Evolutionary conservation across 2,113 vertebrate genomes (phyloP).

Genomic region (Crotalus horridus): DNA sequence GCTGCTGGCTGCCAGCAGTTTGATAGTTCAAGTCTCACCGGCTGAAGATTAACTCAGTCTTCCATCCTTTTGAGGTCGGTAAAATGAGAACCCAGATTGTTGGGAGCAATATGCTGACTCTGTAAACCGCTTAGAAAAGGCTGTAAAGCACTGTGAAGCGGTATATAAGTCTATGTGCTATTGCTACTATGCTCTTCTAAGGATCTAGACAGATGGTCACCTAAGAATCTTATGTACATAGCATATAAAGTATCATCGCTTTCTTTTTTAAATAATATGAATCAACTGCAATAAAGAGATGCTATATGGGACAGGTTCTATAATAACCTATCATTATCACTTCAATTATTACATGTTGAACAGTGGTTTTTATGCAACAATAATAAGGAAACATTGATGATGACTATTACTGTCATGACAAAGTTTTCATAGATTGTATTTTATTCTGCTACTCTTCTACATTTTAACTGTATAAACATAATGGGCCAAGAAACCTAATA

Average conservation of each 20-base stretch:
- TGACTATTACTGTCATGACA: neutral
- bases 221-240: neutral
- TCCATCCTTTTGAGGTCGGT: too few relatives aligned
- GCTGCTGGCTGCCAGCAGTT: too few relatives aligned
- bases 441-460: neutral
- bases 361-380: neutral
- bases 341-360: neutral
- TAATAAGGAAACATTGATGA: neutral
- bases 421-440: neutral
- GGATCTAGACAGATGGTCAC: neutral
- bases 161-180: too few relatives aligned
- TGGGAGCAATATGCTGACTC: too few relatives aligned
- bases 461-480: neutral
- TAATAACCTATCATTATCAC: neutral
- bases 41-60: too few relatives aligned
- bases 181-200: neutral
- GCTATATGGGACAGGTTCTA: neutral
- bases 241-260: neutral
- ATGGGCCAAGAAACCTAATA: neutral
- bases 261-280: neutral
- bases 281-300: neutral
- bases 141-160: too few relatives aligned
- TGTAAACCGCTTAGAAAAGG: too few relatives aligned
- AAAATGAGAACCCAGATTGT: too few relatives aligned
- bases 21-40: too few relatives aligned